These are phyloP conservation scores for Drosophila orena DNA, from an alignment of 1,140 invertebrate species.

Conservation along the genomic window DNA sequence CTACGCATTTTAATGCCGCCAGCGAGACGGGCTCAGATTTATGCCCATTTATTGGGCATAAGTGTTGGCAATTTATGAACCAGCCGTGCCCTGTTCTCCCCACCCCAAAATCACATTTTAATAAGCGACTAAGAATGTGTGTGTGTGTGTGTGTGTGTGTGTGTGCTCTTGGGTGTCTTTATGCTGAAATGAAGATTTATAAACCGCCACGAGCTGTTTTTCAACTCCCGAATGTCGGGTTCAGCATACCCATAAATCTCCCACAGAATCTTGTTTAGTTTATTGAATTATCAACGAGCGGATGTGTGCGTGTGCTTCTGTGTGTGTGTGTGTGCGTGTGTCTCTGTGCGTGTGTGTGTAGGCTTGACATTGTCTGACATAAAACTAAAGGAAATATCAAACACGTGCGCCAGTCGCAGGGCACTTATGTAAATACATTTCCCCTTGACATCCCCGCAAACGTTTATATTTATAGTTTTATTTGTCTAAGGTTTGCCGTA, in stretches of 20 bases:
- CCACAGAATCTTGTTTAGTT: slow-evolving; percentile 76
- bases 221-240: slow-evolving; percentile 41
- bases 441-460: not conserved
- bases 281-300: slow-evolving; percentile 72
- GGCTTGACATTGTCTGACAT: slow-evolving; percentile 61
- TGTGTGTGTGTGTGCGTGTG: slow-evolving; percentile 18
- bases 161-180: slow-evolving; percentile 13
- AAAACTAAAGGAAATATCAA: slow-evolving; percentile 78
- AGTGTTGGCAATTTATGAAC: slow-evolving; percentile 72
- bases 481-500: slow-evolving; percentile 60
- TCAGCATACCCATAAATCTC: slow-evolving; percentile 77
- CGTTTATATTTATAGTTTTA: slow-evolving; percentile 76
- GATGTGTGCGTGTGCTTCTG: slow-evolving; percentile 7
- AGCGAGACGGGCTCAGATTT: slow-evolving; percentile 50
- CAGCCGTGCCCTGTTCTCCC: slow-evolving; percentile 49
- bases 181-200: slow-evolving; percentile 73
- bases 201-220: slow-evolving; percentile 54
- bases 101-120: slow-evolving; percentile 64
- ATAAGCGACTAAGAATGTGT: slow-evolving; percentile 54
- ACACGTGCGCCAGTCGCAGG: slow-evolving; percentile 63
- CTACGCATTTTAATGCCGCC: slow-evolving; percentile 68
- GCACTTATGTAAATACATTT: slow-evolving; percentile 72
- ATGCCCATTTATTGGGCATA: slow-evolving; percentile 77
- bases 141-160: slow-evolving; percentile 9
- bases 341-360: slow-evolving; percentile 17